Base-by-base conservation (phyloP, 2,888 invertebrate genomes). In the Molanna angustata region DNA sequence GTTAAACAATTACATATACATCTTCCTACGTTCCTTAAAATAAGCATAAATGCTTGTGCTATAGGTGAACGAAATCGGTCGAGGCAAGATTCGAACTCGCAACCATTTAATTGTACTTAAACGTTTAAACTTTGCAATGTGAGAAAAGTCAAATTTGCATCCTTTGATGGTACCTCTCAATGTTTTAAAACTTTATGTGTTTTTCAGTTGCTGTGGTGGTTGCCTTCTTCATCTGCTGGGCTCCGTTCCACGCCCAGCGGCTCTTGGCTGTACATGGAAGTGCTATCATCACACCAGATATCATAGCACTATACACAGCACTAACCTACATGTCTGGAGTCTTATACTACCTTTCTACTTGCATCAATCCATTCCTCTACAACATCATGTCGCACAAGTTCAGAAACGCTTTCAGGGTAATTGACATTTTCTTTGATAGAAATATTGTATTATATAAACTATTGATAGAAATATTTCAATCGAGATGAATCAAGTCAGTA, bases 311-410 rank as follows among this genome's bases (percentile, higher is more conserved):
- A 4, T 88, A 88, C 70, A 78, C 80, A 47, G 74, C 83, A 44
- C 73, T 91, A 46, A 90, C 87, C 2, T 90, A 94, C 69, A 78
- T 86, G 32, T 94, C 93, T 1, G 95, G 95, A 0, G 82, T 95
- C 0, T 82, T 94, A 56, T 95, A 95, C 76, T 96, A 93, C 72
- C 71, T 94, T 62, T 94, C 94, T 3, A 92, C 95, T 9, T 92
- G 91, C 64, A 87, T 95, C 66, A 96, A 96, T 70, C 95, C 96
- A 0, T 80, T 95, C 58, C 80, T 95, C 35, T 96, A 96, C 74
- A 90, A 94, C 70, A 88, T 94, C 47, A 93, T 96, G 94, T 94
- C 94, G 9, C 85, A 91, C 69, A 94, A 94, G 69, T 96, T 94
- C 68, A 80, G 94, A 42, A 88, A 88, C 60, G 95, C 95, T 40